phyloP scores from a whole-genome alignment of 1,140 invertebrate genomes.

The Bombus confusus region DNA sequence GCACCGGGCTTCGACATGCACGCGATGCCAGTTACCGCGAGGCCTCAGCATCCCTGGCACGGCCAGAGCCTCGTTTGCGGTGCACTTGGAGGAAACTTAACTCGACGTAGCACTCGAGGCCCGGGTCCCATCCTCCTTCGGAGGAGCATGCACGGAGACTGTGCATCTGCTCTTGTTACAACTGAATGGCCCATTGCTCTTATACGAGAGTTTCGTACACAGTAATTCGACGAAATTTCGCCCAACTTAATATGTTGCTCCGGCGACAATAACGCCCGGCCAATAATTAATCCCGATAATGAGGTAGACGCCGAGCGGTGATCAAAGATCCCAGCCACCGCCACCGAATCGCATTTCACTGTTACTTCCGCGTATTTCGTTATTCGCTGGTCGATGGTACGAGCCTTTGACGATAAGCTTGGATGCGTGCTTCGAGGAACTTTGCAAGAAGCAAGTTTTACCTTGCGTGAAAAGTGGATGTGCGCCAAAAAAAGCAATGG shows the following conservation, averaged over 20 bases:
- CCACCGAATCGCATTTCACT: too few species aligned
- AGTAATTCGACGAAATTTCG: conserved; percentile 24
- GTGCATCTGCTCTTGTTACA: conserved; percentile 42
- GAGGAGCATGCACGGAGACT: conserved; percentile 4
- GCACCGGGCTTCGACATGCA: conserved; percentile 62
- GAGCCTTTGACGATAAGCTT: too few species aligned
- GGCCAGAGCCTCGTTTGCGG: conserved; percentile 45
- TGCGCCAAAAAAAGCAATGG: too few species aligned
- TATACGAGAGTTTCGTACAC: conserved; percentile 26
- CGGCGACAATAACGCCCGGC: conserved; percentile 5
- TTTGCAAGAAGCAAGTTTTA: too few species aligned
- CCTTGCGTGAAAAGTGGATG: too few species aligned
- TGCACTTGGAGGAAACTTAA: conserved; percentile 48
- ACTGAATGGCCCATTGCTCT: conserved; percentile 48
- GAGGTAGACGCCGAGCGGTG: too few species aligned
- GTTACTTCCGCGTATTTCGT: too few species aligned
- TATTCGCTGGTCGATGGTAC: too few species aligned
- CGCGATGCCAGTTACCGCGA: conserved; percentile 57
- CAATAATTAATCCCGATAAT: conserved; percentile 27
- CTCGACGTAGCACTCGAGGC: conserved; percentile 22
- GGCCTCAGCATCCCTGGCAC: conserved; percentile 61
- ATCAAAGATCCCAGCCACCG: not conserved
- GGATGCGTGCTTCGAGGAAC: too few species aligned
- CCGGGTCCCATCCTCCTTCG: not conserved
- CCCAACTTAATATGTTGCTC: conserved; percentile 1